A percentile compares a stretch with the other conserved stretches of the same genome.
phyloP scores from a whole-genome alignment of 2,113 vertebrate genomes.

The Tragelaphus scriptus region DNA sequence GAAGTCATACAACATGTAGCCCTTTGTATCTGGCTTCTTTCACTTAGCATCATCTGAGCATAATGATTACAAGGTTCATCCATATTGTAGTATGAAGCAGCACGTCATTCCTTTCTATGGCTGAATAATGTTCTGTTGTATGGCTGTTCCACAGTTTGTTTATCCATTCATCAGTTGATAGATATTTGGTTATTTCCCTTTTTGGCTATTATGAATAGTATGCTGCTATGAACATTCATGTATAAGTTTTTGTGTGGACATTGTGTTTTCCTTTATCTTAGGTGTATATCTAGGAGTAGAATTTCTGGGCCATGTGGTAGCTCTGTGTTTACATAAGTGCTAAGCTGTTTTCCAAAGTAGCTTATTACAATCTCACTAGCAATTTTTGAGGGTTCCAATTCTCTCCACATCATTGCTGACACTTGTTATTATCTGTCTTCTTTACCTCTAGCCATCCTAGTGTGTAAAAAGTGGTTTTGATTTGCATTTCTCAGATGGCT shows the following conservation, averaged over 20 bases:
- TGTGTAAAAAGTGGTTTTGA: not conserved
- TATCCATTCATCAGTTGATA: not conserved
- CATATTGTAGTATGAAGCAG: not conserved
- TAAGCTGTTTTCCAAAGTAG: not conserved
- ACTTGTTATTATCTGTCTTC: not conserved
- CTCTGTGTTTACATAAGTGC: not conserved
- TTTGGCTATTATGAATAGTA: not conserved
- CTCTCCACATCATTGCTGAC: not conserved
- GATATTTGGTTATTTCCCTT: not conserved
- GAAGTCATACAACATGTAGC: not conserved
- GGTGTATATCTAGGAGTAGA: not conserved
- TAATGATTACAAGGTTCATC: not conserved
- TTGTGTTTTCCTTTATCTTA: constrained; percentile 8
- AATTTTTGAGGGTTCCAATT: not conserved
- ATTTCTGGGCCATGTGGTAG: not conserved
- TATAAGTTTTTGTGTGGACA: not conserved
- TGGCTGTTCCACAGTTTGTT: not conserved
- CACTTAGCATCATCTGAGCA: not conserved
- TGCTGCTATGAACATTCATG: not conserved
- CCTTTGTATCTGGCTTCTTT: constrained; percentile 13
- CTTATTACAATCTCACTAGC: not conserved
- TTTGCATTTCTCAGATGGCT: not conserved
- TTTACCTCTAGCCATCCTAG: not conserved
- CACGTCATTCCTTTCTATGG: not conserved
- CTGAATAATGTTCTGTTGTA: not conserved